Base-by-base conservation (phyloP, 2,888 invertebrate species). In the Macropis europaea region DNA sequence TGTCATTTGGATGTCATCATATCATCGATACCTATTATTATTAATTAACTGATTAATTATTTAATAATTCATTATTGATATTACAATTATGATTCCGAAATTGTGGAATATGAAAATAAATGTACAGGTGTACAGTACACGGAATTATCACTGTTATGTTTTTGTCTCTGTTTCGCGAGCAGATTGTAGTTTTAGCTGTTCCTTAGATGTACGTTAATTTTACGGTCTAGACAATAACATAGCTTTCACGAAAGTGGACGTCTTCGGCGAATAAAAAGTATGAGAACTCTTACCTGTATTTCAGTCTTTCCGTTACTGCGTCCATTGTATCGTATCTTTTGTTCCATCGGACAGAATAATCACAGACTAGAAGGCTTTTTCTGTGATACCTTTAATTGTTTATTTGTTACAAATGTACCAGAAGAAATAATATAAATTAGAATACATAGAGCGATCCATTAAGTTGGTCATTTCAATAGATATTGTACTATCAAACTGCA, bases 41-140 rank as follows among this genome's bases (percentile, higher is more conserved):
- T 61, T 57, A 40, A 56, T 74, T n/a, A n/a, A n/a, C n/a, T n/a
- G n/a, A n/a, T n/a, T n/a, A n/a, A 60, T 62, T 36, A 57, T 61
- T 59, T 26, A 40, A 24, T 13, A 32, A 48, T 63, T 24, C n/a
- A 53, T 52, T 38, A 68, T 56, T 43, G 64, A 38, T 43, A 59
- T 59, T 69, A 62, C 59, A 62, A 73, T 64, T 47, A 74, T 68
- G 45, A 59, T 69, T 63, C 48, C 61, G 38, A 71, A 61, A 76
- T 69, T 48, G 72, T 79, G 53, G 63, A 72, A 81, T 68, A 73
- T 61, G 48, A 70, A 74, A 71, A 82, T 87, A 82, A 86, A 85
- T 85, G 86, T 84, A 84, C 83, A 85, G 83, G 83, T 76, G 69
- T 82, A 66, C 71, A 71, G 34, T 56, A 73, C 17, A 28, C 32